Conservation (phyloP, 1,140 invertebrate species). For the Macrobrachium nipponense region DNA sequence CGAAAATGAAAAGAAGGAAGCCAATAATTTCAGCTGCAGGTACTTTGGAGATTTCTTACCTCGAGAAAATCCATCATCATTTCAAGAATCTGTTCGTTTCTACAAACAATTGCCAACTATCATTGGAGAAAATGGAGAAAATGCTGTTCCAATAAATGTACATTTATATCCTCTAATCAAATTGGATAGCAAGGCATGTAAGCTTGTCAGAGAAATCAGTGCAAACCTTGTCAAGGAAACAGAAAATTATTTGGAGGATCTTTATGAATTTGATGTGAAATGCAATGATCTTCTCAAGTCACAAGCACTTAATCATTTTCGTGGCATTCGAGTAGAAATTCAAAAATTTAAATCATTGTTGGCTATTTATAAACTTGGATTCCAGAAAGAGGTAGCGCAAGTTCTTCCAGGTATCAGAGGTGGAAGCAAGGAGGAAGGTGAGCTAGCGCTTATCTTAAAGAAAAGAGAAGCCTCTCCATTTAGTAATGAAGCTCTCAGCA, state of each 20-base stretch:
- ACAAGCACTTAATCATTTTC: background rate
- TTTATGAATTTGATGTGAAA: background rate
- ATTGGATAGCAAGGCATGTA: background rate
- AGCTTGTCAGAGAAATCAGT: slow-evolving; percentile 15
- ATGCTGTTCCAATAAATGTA: background rate
- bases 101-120: too few relatives aligned
- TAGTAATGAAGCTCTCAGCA: background rate
- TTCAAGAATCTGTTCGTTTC: too few relatives aligned
- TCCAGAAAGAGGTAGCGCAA: slow-evolving; percentile 6
- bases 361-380: slow-evolving; percentile 2
- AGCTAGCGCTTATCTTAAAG: background rate
- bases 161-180: background rate
- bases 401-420: slow-evolving; percentile 10
- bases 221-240: slow-evolving; percentile 1
- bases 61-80: too few relatives aligned
- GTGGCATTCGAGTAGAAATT: background rate
- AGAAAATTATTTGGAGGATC: slow-evolving; percentile 3
- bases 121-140: too few relatives aligned
- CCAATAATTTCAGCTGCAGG: too few relatives aligned
- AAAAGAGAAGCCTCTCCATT: background rate
- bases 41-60: too few relatives aligned
- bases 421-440: background rate
- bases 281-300: slow-evolving; percentile 6
- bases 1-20: too few relatives aligned
- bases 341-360: background rate